Evolutionary conservation across 1,140 invertebrate genomes (phyloP).

Genomic region (Hypsibius dujardini): DNA sequence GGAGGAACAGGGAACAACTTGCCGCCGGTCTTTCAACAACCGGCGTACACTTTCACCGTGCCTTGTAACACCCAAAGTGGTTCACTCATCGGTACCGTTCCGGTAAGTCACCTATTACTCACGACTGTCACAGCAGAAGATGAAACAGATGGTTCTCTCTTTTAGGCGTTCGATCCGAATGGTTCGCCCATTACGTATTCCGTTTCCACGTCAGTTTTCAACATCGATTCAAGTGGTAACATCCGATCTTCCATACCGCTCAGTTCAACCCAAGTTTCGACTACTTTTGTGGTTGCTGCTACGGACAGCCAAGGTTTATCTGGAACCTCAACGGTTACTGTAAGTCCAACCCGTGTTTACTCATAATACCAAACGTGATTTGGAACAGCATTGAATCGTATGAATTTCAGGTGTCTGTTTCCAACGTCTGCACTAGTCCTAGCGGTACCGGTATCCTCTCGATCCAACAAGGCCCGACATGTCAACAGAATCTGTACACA

Average conservation of each 20-base stretch:
- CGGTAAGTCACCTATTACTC: not conserved
- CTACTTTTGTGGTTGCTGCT: not conserved
- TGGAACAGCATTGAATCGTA: no score
- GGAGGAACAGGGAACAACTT: not conserved
- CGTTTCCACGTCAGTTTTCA: not conserved
- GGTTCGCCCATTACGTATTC: not conserved
- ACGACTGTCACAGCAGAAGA: not conserved
- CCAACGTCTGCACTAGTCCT: not conserved
- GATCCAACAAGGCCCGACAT: slow-evolving; percentile 2
- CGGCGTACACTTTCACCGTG: not conserved
- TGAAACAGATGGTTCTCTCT: no score
- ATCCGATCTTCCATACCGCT: not conserved
- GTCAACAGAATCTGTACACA: slow-evolving; percentile 9
- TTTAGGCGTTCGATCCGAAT: slow-evolving; percentile 16
- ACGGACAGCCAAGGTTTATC: not conserved
- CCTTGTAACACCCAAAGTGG: not conserved
- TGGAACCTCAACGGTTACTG: not conserved
- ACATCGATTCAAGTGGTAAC: not conserved
- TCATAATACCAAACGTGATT: not conserved
- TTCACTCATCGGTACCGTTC: not conserved
- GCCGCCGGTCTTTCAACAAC: not conserved
- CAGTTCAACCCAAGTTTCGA: not conserved
- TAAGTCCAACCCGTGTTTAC: not conserved
- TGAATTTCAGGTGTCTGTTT: not conserved
- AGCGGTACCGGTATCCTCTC: not conserved